Base-by-base conservation (phyloP, 1,140 invertebrate species). In the Brachionus rotundiformis region DNA sequence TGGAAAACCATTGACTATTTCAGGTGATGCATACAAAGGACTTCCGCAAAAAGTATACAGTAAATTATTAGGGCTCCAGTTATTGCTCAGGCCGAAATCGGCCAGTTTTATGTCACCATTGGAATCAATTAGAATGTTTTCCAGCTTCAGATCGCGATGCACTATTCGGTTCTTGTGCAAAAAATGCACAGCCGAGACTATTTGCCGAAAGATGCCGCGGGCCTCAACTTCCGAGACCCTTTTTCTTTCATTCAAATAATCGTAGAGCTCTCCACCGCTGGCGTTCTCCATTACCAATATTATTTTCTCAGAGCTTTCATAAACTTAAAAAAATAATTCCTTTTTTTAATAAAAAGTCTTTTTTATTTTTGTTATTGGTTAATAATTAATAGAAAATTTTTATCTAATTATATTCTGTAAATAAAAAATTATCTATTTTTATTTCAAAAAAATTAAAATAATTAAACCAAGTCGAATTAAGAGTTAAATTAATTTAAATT, bases 211-310 rank as follows among this genome's bases (percentile, higher is more conserved):
- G 88, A 99, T 93, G 86, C 95, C 91, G 82, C 96, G 90, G 0
- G 96, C 96, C 89, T 99, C 96, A 63, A 92, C 91, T 88, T 99
- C 96, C 68, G 91, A 88, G 81, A 99, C 90, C 73, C 94, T 92
- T 89, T 96, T 95, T 81, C 92, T 91, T 86, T 95, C 94, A 85
- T 94, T 96, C 73, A 99, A 91, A 89, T 97, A 98, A 89, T 99
- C 97, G 85, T 98, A 99, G 1, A 99, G 90, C 89, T 99, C 97
- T 82, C 97, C 97, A 63, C 96, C 96, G 81, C 94, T 93, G 63
- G 96, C 97, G 88, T 98, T 98, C 89, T 99, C 97, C 96, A 99
- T 98, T 7, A 99, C 96, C 63, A 99, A 90, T 82, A 98, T 96
- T 91, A 98, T 98, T 90, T 98, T 97, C 88, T 98, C 95, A 84